phyloP scores from a whole-genome alignment of 2,888 invertebrate genomes.

The Neoascia interrupta region DNA sequence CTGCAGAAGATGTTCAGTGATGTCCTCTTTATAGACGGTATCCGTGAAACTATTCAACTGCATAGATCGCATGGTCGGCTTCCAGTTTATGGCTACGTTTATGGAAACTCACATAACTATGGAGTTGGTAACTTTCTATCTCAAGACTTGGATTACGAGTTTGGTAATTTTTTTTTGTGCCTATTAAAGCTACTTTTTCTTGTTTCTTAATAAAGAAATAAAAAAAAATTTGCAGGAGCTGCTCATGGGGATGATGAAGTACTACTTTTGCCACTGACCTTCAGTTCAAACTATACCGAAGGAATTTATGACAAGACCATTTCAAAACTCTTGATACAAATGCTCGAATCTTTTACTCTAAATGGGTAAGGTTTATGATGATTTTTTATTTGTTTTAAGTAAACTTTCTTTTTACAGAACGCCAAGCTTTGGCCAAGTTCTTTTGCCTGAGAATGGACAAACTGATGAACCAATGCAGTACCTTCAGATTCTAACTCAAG shows the following conservation, averaged over 20 bases:
- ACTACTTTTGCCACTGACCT: slow-evolving; percentile 24
- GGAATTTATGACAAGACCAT: slow-evolving; percentile 28
- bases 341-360: slow-evolving; percentile 35
- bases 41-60: slow-evolving; percentile 82
- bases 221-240: slow-evolving; percentile 46
- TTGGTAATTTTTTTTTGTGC: too few species aligned
- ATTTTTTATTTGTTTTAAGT: neutral
- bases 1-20: slow-evolving; percentile 82
- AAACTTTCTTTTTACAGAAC: slow-evolving; percentile 10
- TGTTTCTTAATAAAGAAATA: too few species aligned
- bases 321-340: slow-evolving; percentile 25
- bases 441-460: slow-evolving; percentile 32
- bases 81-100: slow-evolving; percentile 84
- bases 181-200: too few species aligned
- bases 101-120: slow-evolving; percentile 81
- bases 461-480: slow-evolving; percentile 1
- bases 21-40: slow-evolving; percentile 82
- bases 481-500: slow-evolving; percentile 30
- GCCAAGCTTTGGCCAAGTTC: slow-evolving; percentile 19
- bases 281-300: neutral
- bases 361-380: slow-evolving; percentile 34
- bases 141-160: slow-evolving; percentile 76
- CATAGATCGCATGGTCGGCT: slow-evolving; percentile 82
- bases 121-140: slow-evolving; percentile 82
- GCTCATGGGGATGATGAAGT: slow-evolving; percentile 52